Conservation (phyloP, 2,113 vertebrate species). For the Saguinus imperator region DNA sequence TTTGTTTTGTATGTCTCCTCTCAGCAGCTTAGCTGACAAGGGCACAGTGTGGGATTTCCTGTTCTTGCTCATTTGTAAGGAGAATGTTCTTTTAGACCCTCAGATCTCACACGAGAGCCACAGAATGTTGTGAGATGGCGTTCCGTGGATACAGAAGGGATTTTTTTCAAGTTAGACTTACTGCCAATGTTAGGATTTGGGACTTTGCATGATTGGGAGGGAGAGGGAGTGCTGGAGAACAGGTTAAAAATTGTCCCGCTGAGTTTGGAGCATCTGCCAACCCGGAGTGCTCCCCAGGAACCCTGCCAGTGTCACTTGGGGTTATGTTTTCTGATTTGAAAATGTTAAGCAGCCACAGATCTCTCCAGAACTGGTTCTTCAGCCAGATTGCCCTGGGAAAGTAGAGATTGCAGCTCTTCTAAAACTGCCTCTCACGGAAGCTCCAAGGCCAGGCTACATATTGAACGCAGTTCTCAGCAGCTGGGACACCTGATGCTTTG, state of each 20-base stretch:
- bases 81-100: background rate
- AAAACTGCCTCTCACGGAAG: background rate
- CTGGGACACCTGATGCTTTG: background rate
- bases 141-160: background rate
- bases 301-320: background rate
- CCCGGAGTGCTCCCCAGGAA: background rate
- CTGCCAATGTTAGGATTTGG: background rate
- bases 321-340: background rate
- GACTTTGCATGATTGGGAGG: background rate
- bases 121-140: background rate
- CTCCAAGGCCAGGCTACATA: background rate
- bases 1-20: background rate
- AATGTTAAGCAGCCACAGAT: background rate
- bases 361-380: background rate
- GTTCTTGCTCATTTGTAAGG: background rate
- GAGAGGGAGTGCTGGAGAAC: background rate
- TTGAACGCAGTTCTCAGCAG: fast-evolving
- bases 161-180: background rate
- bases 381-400: background rate
- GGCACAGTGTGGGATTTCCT: background rate
- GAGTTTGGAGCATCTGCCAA: background rate
- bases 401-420: background rate
- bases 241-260: background rate
- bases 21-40: background rate
- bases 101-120: background rate